Evolutionary conservation across 2,888 invertebrate genomes (phyloP).

Genomic region (Caenorhabditis angaria): DNA sequence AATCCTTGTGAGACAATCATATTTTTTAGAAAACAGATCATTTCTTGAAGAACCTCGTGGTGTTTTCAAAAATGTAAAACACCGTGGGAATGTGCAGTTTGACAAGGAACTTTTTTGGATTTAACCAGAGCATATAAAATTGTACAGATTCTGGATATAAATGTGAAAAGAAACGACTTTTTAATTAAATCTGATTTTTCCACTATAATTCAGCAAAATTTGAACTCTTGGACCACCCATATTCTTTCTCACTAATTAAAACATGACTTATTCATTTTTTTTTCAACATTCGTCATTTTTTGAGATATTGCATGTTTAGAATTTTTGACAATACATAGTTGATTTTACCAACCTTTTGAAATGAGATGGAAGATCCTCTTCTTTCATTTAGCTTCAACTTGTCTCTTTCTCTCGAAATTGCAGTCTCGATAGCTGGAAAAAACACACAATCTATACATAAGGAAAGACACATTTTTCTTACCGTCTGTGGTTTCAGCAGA

Average conservation of each 20-base stretch:
- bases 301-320: too few species aligned
- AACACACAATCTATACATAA: not conserved
- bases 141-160: not conserved
- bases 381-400: conserved; percentile 41
- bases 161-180: not conserved
- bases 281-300: too few species aligned
- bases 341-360: conserved; percentile 31
- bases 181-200: too few species aligned
- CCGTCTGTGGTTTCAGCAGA: conserved; percentile 19
- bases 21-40: not conserved
- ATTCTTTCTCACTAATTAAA: too few species aligned
- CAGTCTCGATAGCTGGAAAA: conserved; percentile 41
- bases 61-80: too few species aligned
- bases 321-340: not conserved
- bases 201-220: too few species aligned
- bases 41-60: not conserved
- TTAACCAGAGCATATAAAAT: too few species aligned
- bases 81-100: too few species aligned
- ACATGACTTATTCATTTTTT: too few species aligned
- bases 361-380: conserved; percentile 48
- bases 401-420: conserved; percentile 40
- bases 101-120: too few species aligned
- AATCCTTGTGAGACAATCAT: too few species aligned
- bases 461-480: conserved; percentile 3
- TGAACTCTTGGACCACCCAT: too few species aligned